These are phyloP conservation scores for Drosophila trichaetosa DNA, from an alignment of 2,888 invertebrate genomes.

Conservation along the genomic window DNA sequence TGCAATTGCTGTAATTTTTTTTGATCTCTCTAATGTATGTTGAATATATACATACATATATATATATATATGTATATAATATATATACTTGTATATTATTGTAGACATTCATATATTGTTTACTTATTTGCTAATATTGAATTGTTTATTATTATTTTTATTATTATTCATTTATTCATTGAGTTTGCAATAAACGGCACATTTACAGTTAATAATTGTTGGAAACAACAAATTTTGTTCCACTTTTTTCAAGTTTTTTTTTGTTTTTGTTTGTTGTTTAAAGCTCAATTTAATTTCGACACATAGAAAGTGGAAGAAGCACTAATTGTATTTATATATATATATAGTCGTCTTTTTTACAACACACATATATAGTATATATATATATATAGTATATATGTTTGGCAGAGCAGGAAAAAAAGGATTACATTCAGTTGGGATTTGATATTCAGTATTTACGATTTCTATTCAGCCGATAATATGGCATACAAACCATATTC, in stretches of 20 bases:
- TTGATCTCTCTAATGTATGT: constrained; percentile 24
- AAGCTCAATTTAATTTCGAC: constrained; percentile 81
- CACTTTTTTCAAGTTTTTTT: constrained; percentile 8
- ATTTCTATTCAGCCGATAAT: constrained; percentile 18
- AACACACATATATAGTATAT: background rate
- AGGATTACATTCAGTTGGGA: constrained; percentile 40
- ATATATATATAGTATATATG: constrained; percentile 20
- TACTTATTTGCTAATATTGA: constrained; percentile 41
- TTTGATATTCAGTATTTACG: constrained; percentile 25
- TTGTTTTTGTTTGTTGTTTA: constrained; percentile 45
- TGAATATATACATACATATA: constrained; percentile 39
- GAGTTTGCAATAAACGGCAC: constrained; percentile 68
- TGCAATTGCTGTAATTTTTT: constrained; percentile 71
- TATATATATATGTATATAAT: constrained; percentile 33
- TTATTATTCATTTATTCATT: constrained; percentile 32
- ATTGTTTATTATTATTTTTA: constrained; percentile 11
- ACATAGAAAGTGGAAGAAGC: constrained; percentile 62
- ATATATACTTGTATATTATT: constrained; percentile 59
- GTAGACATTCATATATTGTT: constrained; percentile 69
- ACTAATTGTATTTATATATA: constrained; percentile 35
- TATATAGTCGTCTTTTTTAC: constrained; percentile 15
- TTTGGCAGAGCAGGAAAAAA: constrained; percentile 49
- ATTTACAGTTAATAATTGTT: constrained; percentile 77
- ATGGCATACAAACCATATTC: constrained; percentile 6
- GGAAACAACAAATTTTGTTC: constrained; percentile 45